Conservation (phyloP, 2,888 invertebrate genomes). For the Parnassius mnemosyne region DNA sequence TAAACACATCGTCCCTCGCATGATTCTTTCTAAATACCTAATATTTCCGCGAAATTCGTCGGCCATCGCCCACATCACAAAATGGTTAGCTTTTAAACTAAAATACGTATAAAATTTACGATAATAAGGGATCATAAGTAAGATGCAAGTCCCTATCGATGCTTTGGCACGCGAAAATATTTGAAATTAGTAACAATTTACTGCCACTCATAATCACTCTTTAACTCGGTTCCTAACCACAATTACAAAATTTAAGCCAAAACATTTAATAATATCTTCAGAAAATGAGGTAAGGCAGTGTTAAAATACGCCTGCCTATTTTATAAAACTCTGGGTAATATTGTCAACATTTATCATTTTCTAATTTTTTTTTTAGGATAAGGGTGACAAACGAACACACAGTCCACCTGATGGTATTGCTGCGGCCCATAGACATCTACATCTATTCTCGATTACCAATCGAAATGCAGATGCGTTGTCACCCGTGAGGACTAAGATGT, state of each 20-base stretch:
- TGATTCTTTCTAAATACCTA: conserved; percentile 59
- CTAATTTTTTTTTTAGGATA: too few relatives aligned
- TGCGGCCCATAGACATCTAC: too few relatives aligned
- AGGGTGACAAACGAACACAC: too few relatives aligned
- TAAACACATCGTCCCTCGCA: conserved; percentile 59
- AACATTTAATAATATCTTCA: neutral
- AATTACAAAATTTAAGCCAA: neutral
- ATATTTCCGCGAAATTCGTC: conserved; percentile 73
- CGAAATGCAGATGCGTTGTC: too few relatives aligned
- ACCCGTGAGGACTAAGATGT: too few relatives aligned
- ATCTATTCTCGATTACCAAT: too few relatives aligned
- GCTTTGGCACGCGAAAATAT: conserved; percentile 16
- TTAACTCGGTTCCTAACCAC: too few relatives aligned
- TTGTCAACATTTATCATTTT: too few relatives aligned
- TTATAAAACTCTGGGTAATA: too few relatives aligned
- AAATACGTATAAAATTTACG: conserved; percentile 25
- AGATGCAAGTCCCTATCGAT: neutral
- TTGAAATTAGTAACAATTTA: neutral
- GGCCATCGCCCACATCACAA: conserved; percentile 45
- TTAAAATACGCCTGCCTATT: too few relatives aligned
- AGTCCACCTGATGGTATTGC: too few relatives aligned
- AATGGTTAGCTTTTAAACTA: conserved; percentile 33
- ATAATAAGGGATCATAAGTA: conserved; percentile 14
- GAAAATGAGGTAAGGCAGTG: too few relatives aligned
- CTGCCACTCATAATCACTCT: neutral